Conservation (phyloP, 2,113 vertebrate genomes). For the Pterocles orientalis region DNA sequence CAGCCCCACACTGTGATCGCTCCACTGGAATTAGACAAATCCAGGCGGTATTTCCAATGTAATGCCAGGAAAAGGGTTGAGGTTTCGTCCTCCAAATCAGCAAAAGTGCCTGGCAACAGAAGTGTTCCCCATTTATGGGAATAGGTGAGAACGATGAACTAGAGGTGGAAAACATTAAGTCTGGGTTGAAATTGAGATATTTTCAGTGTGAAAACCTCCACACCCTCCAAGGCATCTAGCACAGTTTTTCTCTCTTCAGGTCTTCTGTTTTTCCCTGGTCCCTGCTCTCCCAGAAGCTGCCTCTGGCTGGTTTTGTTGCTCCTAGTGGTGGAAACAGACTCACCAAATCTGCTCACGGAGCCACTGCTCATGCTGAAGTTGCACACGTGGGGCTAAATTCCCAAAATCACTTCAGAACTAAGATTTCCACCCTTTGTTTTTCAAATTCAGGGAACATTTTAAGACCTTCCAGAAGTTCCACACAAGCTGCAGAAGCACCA, state of each 20-base stretch:
- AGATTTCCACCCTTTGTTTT: background rate
- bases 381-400: fast-evolving
- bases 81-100: background rate
- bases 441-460: background rate
- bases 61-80: background rate
- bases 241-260: background rate
- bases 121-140: background rate
- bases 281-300: background rate
- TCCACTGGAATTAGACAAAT: background rate
- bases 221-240: background rate
- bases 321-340: background rate
- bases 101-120: background rate
- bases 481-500: background rate
- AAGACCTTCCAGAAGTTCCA: background rate
- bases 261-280: background rate
- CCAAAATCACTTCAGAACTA: background rate
- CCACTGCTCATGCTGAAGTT: background rate
- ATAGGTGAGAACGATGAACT: background rate
- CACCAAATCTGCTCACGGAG: fast-evolving
- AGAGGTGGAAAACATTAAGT: background rate
- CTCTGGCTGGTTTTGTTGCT: background rate
- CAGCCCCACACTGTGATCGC: fast-evolving
- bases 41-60: fast-evolving
- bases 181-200: background rate
- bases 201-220: background rate